Evolutionary conservation across 2,797 vertebrate species (phyloP).

Genomic region (Propithecus deckenii): DNA sequence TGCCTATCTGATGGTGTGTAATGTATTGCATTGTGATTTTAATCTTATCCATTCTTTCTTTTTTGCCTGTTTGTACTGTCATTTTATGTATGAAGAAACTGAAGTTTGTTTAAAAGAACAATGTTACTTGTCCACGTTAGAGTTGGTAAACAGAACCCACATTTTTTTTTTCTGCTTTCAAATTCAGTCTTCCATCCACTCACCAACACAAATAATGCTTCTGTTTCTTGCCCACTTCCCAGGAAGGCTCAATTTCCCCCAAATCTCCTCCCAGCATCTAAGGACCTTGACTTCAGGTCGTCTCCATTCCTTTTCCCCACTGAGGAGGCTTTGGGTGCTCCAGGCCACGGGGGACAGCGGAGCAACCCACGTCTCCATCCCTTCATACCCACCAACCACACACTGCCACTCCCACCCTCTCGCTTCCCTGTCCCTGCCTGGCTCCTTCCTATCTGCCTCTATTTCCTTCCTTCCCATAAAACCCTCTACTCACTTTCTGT

Average conservation of each 20-base stretch:
- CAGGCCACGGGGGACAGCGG: not conserved
- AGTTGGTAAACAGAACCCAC: not conserved
- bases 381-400: fast-evolving
- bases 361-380: no score
- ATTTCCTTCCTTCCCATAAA: constrained; percentile 40
- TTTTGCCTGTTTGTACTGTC: not conserved
- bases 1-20: not conserved
- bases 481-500: not conserved
- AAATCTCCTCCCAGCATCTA: not conserved
- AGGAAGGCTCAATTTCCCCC: not conserved
- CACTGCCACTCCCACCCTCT: no score
- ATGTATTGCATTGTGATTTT: not conserved
- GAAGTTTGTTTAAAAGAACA: not conserved
- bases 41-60: not conserved
- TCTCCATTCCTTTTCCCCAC: not conserved
- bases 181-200: constrained; percentile 16
- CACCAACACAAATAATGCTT: not conserved
- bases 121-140: not conserved
- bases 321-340: not conserved
- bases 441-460: not conserved
- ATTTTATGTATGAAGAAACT: constrained; percentile 13
- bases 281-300: not conserved
- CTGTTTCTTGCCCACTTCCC: not conserved
- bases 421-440: not conserved
- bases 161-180: not conserved